These are phyloP conservation scores for Zapus hudsonius DNA, from an alignment of 2,113 vertebrate genomes.

Conservation along the genomic window DNA sequence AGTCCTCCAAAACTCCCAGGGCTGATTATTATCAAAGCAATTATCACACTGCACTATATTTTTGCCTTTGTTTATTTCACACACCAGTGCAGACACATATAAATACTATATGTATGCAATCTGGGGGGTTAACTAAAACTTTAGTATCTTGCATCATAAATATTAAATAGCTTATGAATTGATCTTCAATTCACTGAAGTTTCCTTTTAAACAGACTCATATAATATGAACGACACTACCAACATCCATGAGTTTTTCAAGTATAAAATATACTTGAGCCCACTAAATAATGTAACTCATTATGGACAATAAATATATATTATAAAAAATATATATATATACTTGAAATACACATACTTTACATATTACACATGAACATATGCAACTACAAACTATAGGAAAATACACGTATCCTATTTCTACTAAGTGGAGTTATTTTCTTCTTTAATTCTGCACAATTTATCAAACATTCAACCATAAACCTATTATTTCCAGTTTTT, in stretches of 20 bases:
- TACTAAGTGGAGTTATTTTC: neutral
- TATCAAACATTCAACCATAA: conserved; percentile 17
- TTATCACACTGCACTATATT: neutral
- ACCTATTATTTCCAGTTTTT: no score
- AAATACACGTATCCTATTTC: neutral
- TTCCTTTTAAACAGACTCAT: neutral
- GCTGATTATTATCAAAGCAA: neutral
- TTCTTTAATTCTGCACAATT: conserved; percentile 24
- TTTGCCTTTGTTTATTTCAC: neutral
- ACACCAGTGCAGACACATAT: neutral
- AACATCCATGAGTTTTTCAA: neutral
- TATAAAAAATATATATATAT: no score
- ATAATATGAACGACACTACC: neutral
- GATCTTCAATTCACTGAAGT: neutral
- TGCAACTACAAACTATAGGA: neutral
- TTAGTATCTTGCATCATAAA: neutral
- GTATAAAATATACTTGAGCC: conserved; percentile 14
- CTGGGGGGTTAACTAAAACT: neutral
- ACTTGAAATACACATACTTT: neutral
- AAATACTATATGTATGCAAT: neutral
- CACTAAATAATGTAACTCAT: no score
- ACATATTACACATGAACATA: neutral
- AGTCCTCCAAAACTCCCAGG: neutral
- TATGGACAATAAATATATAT: no score
- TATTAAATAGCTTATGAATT: neutral